These are phyloP conservation scores for Dasypus novemcinctus DNA, from an alignment of 2,113 vertebrate genomes.

Conservation along the genomic window DNA sequence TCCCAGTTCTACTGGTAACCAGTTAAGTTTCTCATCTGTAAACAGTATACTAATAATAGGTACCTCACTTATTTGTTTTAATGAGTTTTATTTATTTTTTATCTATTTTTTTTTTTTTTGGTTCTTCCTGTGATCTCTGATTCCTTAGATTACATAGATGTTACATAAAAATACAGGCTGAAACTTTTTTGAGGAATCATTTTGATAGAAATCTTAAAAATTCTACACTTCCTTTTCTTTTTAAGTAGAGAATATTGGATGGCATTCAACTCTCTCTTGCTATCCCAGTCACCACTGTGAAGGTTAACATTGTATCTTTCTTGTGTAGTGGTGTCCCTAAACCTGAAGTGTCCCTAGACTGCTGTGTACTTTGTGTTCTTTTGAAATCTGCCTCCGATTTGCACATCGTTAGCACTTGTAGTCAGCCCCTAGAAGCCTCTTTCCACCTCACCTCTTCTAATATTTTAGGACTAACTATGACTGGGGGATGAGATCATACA, in stretches of 20 bases:
- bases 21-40: constrained; percentile 8
- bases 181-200: not conserved
- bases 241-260: not conserved
- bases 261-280: not conserved
- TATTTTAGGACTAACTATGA: not conserved
- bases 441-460: not conserved
- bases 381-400: not conserved
- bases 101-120: no score
- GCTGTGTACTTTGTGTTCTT: not conserved
- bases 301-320: not conserved
- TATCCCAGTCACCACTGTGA: not conserved
- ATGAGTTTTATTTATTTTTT: not conserved
- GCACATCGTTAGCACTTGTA: no score
- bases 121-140: no score
- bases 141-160: no score
- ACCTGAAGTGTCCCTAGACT: not conserved
- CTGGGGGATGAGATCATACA: not conserved
- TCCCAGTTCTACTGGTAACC: not conserved
- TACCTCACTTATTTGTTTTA: not conserved
- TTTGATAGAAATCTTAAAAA: not conserved
- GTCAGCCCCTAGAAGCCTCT: not conserved
- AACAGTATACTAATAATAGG: not conserved
- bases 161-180: no score
- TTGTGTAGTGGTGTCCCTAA: not conserved
- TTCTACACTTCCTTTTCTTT: not conserved